phyloP scores from a whole-genome alignment of 1,140 invertebrate genomes.

The Drosophila lini region DNA sequence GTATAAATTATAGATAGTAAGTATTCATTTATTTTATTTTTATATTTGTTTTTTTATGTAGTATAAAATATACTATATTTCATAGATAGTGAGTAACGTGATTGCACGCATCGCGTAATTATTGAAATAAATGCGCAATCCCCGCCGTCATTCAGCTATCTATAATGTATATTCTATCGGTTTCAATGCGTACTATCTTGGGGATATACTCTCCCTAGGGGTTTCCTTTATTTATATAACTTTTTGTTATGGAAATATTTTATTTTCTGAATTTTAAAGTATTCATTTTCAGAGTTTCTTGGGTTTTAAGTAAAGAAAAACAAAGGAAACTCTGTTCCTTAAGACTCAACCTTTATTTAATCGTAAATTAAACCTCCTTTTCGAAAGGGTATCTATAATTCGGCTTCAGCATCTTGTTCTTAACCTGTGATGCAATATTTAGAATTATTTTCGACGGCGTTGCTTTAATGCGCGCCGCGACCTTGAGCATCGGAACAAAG shows the following conservation, averaged over 20 bases:
- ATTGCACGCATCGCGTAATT: conserved; percentile 17
- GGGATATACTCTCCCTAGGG: neutral
- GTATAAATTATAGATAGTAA: neutral
- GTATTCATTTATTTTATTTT: conserved; percentile 1
- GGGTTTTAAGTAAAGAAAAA: too few species aligned
- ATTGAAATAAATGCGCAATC: conserved; percentile 29
- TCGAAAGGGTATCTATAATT: neutral
- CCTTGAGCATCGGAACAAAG: conserved; percentile 70
- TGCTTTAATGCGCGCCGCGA: conserved; percentile 52
- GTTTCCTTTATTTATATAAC: neutral
- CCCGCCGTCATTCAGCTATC: conserved; percentile 8
- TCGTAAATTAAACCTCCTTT: neutral
- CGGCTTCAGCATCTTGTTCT: neutral
- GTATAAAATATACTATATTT: neutral
- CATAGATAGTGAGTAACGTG: conserved; percentile 26
- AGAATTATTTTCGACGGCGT: conserved; percentile 53
- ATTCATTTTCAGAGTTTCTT: neutral
- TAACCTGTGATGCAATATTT: conserved; percentile 71
- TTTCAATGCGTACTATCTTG: conserved; percentile 40
- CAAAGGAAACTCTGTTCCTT: fast-evolving
- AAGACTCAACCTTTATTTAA: neutral
- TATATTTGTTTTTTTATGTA: neutral
- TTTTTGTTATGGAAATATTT: neutral
- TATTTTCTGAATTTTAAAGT: neutral
- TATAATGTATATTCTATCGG: conserved; percentile 1